A percentile compares a stretch with the other conserved stretches of the same genome.
Evolutionary conservation across 2,888 invertebrate genomes (phyloP).

Genomic region (Leucophora obtusa): DNA sequence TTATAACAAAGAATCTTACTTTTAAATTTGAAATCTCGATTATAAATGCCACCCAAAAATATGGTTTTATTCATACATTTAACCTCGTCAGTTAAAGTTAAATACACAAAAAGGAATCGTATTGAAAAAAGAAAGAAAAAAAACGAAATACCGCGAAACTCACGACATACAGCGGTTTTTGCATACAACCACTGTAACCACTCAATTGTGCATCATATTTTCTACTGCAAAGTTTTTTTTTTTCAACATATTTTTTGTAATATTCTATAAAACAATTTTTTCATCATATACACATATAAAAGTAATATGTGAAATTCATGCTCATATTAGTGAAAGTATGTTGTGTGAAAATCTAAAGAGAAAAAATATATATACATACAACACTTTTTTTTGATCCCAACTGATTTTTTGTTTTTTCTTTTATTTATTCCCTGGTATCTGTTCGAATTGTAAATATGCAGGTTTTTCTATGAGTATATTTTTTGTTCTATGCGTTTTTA

Average conservation of each 20-base stretch:
- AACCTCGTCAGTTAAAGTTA: conserved; percentile 1
- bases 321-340: conserved; percentile 47
- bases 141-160: too few relatives aligned
- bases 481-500: not conserved
- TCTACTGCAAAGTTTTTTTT: not conserved
- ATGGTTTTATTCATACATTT: not conserved
- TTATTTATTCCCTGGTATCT: not conserved
- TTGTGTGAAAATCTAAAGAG: not conserved
- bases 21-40: too few relatives aligned
- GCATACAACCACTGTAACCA: conserved; percentile 33
- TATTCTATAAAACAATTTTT: not conserved
- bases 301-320: conserved; percentile 14
- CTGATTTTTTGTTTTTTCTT: not conserved
- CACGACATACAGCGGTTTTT: conserved; percentile 51
- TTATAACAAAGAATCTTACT: too few relatives aligned
- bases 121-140: too few relatives aligned
- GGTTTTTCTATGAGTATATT: not conserved
- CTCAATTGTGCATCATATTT: conserved; percentile 33
- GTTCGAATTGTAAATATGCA: too few relatives aligned
- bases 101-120: not conserved
- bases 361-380: not conserved
- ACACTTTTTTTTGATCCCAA: not conserved
- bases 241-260: not conserved
- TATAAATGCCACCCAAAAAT: not conserved
- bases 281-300: not conserved